Percentiles rank a stretch among this genome's conserved stretches.
Conservation (phyloP, 2,888 invertebrate genomes). For the Drosophila macrospina region DNA sequence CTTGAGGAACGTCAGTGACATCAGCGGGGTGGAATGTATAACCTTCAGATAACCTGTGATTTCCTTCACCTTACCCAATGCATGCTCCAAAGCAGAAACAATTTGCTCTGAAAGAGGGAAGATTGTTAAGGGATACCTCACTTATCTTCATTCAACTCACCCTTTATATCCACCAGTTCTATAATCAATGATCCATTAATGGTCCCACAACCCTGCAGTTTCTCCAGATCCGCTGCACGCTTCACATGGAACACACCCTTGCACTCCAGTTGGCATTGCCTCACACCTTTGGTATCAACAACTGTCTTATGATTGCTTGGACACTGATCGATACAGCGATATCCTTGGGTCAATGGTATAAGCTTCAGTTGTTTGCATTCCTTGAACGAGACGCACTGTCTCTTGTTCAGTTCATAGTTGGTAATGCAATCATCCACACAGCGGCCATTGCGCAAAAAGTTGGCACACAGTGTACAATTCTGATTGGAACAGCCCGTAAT, state of each 20-base stretch:
- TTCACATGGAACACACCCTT: constrained; percentile 67
- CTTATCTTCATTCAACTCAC: constrained; percentile 39
- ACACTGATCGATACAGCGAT: constrained; percentile 89
- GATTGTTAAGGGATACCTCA: too few species aligned
- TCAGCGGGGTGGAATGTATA: constrained; percentile 87
- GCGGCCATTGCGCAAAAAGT: constrained; percentile 66
- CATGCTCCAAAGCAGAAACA: constrained; percentile 86
- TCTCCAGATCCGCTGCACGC: constrained; percentile 63
- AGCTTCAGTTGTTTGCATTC: constrained; percentile 63
- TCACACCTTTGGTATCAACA: constrained; percentile 13
- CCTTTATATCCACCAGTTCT: constrained; percentile 74
- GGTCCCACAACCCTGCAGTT: constrained; percentile 88
- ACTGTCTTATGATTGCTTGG: constrained; percentile 86
- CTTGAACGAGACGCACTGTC: constrained; percentile 62
- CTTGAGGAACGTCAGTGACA: constrained; percentile 89
- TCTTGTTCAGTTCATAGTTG: constrained; percentile 60
- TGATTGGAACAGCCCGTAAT: constrained; percentile 92
- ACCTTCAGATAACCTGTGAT: constrained; percentile 89
- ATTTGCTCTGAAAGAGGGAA: constrained; percentile 62
- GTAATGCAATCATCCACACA: constrained; percentile 71
- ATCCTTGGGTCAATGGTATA: constrained; percentile 62
- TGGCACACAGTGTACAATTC: constrained; percentile 84
- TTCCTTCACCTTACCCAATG: constrained; percentile 88
- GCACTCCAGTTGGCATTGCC: constrained; percentile 69
- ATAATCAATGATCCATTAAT: constrained; percentile 90